Percentiles rank a stretch among this genome's conserved stretches.
Conservation (phyloP, 2,113 vertebrate genomes). For the Elachura formosa region DNA sequence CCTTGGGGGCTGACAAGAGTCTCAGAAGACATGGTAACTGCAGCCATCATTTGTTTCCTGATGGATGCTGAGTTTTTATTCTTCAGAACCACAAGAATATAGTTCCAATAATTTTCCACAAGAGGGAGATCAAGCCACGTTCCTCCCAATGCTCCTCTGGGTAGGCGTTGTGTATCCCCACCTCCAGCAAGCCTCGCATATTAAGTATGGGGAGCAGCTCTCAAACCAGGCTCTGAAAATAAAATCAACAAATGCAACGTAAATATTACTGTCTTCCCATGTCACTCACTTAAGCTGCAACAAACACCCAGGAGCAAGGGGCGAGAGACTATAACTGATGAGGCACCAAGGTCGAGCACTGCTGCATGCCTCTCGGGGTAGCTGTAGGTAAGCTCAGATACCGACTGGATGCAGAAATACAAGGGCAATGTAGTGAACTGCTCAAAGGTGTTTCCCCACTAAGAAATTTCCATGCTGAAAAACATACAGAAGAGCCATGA, state of each 20-base stretch:
- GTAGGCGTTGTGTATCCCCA: neutral
- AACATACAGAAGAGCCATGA: neutral
- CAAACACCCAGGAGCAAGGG: accelerated
- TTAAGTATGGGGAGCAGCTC: neutral
- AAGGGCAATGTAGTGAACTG: neutral
- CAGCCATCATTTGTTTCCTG: conserved; percentile 53
- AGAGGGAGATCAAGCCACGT: conserved; percentile 66
- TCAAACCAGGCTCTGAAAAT: conserved; percentile 29
- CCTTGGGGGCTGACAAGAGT: neutral
- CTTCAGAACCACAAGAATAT: neutral
- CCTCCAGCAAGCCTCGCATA: neutral
- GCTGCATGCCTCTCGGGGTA: neutral
- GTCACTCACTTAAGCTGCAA: neutral
- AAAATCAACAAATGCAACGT: neutral
- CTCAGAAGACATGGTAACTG: neutral
- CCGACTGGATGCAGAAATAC: neutral
- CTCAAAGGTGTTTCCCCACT: neutral
- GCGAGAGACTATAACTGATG: accelerated
- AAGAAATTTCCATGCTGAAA: neutral
- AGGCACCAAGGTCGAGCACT: neutral
- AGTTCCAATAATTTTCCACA: conserved; percentile 47
- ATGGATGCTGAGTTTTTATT: neutral
- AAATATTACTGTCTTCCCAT: neutral
- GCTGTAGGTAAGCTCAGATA: neutral
- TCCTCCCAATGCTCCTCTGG: neutral